Evolutionary conservation across 2,113 vertebrate genomes (phyloP).

Genomic region (Hippolais icterina): DNA sequence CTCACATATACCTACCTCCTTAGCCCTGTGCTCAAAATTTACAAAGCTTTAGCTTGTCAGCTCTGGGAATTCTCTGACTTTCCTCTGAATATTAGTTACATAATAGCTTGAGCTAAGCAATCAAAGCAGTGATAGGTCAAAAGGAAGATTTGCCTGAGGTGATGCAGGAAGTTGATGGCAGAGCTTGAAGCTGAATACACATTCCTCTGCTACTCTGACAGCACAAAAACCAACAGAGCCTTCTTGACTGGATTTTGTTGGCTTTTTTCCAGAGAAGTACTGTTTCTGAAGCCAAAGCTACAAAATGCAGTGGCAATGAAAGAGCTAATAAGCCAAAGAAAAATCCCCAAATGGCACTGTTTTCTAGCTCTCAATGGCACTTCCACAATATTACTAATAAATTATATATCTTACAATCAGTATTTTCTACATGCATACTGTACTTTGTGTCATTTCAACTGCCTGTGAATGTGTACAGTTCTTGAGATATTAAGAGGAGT

Average conservation of each 20-base stretch:
- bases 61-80: slow-evolving; percentile 37
- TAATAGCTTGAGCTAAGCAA: slow-evolving; percentile 58
- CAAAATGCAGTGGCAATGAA: slow-evolving; percentile 6
- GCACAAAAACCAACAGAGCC: slow-evolving; percentile 5
- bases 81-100: slow-evolving; percentile 61
- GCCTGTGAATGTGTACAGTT: background rate
- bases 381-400: background rate
- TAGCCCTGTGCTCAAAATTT: slow-evolving; percentile 32
- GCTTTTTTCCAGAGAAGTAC: slow-evolving; percentile 28
- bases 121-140: slow-evolving; percentile 58
- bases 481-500: background rate
- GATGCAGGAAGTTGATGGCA: slow-evolving; percentile 57
- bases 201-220: slow-evolving; percentile 19
- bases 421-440: background rate
- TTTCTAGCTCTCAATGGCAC: background rate
- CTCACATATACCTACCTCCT: background rate
- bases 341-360: background rate
- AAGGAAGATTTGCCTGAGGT: slow-evolving; percentile 65
- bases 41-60: slow-evolving; percentile 56
- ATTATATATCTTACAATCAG: background rate
- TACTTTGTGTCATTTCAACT: background rate
- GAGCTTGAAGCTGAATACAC: slow-evolving; percentile 49
- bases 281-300: slow-evolving; percentile 18
- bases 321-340: slow-evolving; percentile 17
- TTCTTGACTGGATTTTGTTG: slow-evolving; percentile 21